Percentiles rank a stretch among this genome's conserved stretches.
phyloP scores from a whole-genome alignment of 2,113 vertebrate genomes.

The Uria lomvia region DNA sequence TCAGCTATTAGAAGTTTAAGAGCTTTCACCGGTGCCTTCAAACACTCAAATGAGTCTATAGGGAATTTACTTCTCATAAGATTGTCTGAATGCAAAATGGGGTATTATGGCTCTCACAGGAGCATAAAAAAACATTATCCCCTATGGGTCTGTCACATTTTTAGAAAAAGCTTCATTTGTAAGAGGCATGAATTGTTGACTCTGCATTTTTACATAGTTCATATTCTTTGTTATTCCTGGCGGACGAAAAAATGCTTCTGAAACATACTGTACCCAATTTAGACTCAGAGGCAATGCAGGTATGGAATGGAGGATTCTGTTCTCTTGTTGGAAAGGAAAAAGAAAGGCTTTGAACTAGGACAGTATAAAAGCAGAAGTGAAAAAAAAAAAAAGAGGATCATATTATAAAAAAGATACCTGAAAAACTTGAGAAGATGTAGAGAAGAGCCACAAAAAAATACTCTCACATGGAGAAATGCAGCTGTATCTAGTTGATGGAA shows the following conservation, averaged over 20 bases:
- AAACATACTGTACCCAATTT: not conserved
- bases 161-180: not conserved
- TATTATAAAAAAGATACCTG: not conserved
- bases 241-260: constrained; percentile 1
- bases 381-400: not conserved
- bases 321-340: not conserved
- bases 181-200: not conserved
- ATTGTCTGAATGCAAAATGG: constrained; percentile 15
- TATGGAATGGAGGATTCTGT: not conserved
- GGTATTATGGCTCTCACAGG: constrained; percentile 17
- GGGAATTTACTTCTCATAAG: constrained; percentile 35
- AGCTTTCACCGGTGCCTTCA: constrained; percentile 9
- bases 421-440: not conserved
- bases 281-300: not conserved
- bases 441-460: not conserved
- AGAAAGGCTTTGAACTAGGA: not conserved
- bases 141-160: constrained; percentile 16
- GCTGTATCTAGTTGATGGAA: not conserved
- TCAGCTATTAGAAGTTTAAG: not conserved
- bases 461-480: not conserved
- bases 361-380: not conserved
- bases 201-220: constrained; percentile 7
- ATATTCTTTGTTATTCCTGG: constrained; percentile 17
- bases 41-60: not conserved
- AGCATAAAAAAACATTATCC: constrained; percentile 3